Evolutionary conservation across 2,113 vertebrate genomes (phyloP), one percentile per base, ranked within the genome.

Genomic region (Leuciscus idus): DNA sequence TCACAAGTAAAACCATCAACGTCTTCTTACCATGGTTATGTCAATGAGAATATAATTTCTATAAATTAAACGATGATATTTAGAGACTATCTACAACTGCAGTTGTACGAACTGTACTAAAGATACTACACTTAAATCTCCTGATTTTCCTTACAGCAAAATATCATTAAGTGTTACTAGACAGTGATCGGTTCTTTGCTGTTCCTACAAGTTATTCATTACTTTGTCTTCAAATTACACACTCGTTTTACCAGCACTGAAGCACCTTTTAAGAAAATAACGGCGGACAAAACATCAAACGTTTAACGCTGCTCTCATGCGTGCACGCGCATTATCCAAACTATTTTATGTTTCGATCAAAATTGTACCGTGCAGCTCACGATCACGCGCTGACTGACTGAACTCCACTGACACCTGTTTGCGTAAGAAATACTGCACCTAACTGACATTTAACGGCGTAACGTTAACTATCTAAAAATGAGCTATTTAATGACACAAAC

Each of bases 371-470:
- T 23, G 9, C 0, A 3, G 3, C 36, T 46, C 59, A 7, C 15
- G 43, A 64, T 82, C 62, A 52, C 59, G 80, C 43, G 61, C 26
- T 62, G 11, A 74, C 39, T 74, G 39, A 26, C 72, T 17, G 13
- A 68, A 50, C 43, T 68, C 62, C 43, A 1, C 43, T 70, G 62
- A 68, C 80, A 82, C 80, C 80, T 82, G 80, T 82, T 82, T 50
- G 46, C 39, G 15, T 23, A 80, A 36, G 57, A 80, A 43, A 30
- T 50, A 82, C 15, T 23, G 10, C 39, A 6, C 9, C 52, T 1
- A 76, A 21, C 30, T 57, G 12, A 33, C n/a, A 33, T 46, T 61
- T 23, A 64, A n/a, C 21, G n/a, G 10, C 61, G 7, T 13, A 75
- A 33, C 30, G 30, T 33, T 33, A 33, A 55, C 19, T 13, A 72